Conservation (phyloP, 2,797 vertebrate genomes). For the Huso huso region DNA sequence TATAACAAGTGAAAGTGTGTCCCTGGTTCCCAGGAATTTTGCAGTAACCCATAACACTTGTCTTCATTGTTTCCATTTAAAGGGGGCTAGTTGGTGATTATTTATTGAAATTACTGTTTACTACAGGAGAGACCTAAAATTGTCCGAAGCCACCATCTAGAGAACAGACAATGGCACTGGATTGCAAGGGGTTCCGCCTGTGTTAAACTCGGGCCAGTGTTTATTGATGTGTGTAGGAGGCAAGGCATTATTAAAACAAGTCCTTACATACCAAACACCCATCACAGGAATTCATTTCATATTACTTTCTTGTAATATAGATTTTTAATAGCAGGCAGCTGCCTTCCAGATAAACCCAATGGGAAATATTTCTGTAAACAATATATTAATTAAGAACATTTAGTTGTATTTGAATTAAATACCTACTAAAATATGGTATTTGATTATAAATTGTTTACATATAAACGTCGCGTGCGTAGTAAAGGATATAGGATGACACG, state of each 20-base stretch:
- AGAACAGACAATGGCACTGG: neutral
- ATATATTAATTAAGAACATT: too few relatives aligned
- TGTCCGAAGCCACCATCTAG: slow-evolving; percentile 1
- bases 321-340: neutral
- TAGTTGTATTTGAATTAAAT: too few relatives aligned
- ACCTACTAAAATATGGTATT: too few relatives aligned
- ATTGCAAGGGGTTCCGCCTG: neutral
- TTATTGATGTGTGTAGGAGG: too few relatives aligned
- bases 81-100: slow-evolving; percentile 4
- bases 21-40: slow-evolving; percentile 16
- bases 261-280: too few relatives aligned
- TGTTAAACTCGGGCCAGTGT: too few relatives aligned
- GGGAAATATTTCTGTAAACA: too few relatives aligned
- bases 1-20: slow-evolving; percentile 25
- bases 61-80: neutral
- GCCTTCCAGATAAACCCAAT: too few relatives aligned
- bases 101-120: slow-evolving; percentile 12
- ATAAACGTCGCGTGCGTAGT: too few relatives aligned
- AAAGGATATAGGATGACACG: too few relatives aligned
- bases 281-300: too few relatives aligned
- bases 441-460: neutral
- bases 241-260: too few relatives aligned
- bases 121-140: slow-evolving; percentile 9
- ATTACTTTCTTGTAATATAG: slow-evolving; percentile 4
- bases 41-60: slow-evolving; percentile 8